Conservation (phyloP, 2,888 invertebrate genomes). For the Rhagonycha lutea region DNA sequence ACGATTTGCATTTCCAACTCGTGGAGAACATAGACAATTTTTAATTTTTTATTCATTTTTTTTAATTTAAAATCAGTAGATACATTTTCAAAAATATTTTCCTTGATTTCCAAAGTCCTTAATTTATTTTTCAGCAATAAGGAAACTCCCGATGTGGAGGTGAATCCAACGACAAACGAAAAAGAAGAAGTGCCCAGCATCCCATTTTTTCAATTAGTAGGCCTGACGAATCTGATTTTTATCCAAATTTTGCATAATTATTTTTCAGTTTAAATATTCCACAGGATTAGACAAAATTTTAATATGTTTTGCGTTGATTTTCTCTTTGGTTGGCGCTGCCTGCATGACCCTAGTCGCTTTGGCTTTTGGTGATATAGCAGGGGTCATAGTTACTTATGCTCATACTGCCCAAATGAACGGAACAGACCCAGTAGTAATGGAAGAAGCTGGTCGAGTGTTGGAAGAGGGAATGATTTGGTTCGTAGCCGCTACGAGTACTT, state of each 20-base stretch:
- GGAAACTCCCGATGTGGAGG: neutral
- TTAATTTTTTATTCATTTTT: no score
- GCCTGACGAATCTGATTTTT: conserved; percentile 41
- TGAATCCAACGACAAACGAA: neutral
- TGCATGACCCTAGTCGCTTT: conserved; percentile 70
- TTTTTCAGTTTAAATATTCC: conserved; percentile 69
- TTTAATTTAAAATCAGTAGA: no score
- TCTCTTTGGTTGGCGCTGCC: conserved; percentile 63
- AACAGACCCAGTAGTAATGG: neutral
- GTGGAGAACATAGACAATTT: no score
- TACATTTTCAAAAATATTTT: no score
- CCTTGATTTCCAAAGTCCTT: no score
- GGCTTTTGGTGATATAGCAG: conserved; percentile 67
- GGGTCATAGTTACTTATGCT: conserved; percentile 60
- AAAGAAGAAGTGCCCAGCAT: neutral
- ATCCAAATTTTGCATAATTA: conserved; percentile 57
- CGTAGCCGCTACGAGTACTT: conserved; percentile 63
- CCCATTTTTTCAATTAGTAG: neutral
- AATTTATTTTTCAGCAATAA: neutral
- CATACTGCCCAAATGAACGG: neutral
- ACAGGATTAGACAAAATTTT: conserved; percentile 61
- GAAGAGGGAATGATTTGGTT: conserved; percentile 49
- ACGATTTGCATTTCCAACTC: no score
- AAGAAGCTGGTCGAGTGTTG: neutral
- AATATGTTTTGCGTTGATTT: conserved; percentile 62